Conservation (phyloP, 1,140 invertebrate species). For the Drosophila aff. region DNA sequence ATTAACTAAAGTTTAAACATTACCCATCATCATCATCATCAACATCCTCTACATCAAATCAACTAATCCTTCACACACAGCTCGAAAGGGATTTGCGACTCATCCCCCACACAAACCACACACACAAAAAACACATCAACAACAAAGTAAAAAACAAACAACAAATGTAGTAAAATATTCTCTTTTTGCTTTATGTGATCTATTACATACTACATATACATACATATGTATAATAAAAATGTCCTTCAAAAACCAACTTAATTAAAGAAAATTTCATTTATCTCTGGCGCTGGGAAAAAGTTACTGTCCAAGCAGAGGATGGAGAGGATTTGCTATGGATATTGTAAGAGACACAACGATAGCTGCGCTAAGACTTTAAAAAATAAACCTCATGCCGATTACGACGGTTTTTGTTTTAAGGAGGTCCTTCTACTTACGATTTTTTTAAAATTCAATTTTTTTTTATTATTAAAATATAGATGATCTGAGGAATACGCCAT, state of each 20-base stretch:
- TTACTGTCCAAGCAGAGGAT: too few species aligned
- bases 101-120: conserved; percentile 32
- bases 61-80: conserved; percentile 22
- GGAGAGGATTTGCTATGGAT: too few species aligned
- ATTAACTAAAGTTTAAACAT: conserved; percentile 60
- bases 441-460: too few species aligned
- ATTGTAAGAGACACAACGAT: too few species aligned
- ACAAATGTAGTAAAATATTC: conserved; percentile 81
- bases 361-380: too few species aligned
- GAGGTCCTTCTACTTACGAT: too few species aligned
- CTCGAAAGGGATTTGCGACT: conserved; percentile 44
- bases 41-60: conserved; percentile 33
- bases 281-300: background rate
- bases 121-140: conserved; percentile 39
- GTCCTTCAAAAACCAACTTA: conserved; percentile 67
- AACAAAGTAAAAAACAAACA: conserved; percentile 49
- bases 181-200: conserved; percentile 84
- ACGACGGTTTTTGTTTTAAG: too few species aligned
- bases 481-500: too few species aligned
- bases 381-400: too few species aligned
- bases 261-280: background rate
- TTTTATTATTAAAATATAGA: too few species aligned
- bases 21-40: conserved; percentile 22
- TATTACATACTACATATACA: conserved; percentile 75
- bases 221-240: conserved; percentile 78